phyloP scores from a whole-genome alignment of 2,797 vertebrate species.

The Hylomyscus alleni region DNA sequence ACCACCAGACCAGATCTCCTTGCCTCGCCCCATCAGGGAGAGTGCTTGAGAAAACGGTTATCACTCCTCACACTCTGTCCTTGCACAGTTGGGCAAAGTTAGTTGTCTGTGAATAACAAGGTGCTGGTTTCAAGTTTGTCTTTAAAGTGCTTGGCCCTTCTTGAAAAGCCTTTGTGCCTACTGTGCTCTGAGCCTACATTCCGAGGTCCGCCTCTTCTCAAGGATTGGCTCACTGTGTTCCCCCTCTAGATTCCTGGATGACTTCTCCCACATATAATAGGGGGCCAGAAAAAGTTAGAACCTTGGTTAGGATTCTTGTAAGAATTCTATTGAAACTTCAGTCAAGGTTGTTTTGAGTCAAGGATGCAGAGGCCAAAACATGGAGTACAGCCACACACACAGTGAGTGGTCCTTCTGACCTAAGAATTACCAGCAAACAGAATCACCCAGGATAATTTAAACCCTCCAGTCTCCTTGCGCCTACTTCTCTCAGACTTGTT shows the following conservation, averaged over 20 bases:
- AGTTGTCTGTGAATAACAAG: not conserved
- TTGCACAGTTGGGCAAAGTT: not conserved
- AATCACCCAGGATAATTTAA: not conserved
- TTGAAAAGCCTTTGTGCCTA: slow-evolving; percentile 36
- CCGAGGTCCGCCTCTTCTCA: slow-evolving; percentile 40
- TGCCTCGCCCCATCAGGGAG: not conserved
- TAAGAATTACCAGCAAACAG: slow-evolving; percentile 8
- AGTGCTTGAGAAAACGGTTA: not conserved
- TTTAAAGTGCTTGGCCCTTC: slow-evolving; percentile 40
- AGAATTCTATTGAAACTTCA: slow-evolving; percentile 22
- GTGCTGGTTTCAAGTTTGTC: slow-evolving; percentile 46
- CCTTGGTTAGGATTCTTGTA: not conserved
- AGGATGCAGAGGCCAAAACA: slow-evolving; percentile 14
- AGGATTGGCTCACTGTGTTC: not conserved
- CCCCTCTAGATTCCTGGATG: slow-evolving; percentile 28
- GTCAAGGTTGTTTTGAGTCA: not conserved
- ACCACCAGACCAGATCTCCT: not conserved
- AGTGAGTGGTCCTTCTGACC: not conserved
- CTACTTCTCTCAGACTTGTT: not conserved
- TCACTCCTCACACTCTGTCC: not conserved
- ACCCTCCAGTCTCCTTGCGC: not conserved
- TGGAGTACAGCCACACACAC: slow-evolving; percentile 1
- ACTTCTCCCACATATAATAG: not conserved
- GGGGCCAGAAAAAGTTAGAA: slow-evolving; percentile 10
- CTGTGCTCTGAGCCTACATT: not conserved